Conservation (phyloP, 2,797 vertebrate species). For the Myripristis murdjan region DNA sequence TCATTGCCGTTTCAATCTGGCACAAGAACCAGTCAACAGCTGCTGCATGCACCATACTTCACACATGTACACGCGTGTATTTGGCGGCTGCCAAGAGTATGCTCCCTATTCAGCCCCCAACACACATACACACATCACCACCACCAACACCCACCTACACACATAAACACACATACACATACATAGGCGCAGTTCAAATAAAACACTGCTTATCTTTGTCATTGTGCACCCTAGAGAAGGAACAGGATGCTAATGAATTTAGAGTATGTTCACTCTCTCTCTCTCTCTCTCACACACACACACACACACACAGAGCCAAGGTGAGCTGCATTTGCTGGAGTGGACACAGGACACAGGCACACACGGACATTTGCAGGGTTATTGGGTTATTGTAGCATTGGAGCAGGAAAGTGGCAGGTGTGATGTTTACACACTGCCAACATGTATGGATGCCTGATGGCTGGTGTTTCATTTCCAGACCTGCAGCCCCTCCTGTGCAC, state of each 20-base stretch:
- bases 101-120: conserved; percentile 1
- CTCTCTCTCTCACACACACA: conserved; percentile 4
- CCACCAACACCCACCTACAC: neutral
- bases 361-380: neutral
- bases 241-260: conserved; percentile 12
- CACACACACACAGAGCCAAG: neutral
- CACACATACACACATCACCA: conserved; percentile 2
- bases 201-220: conserved; percentile 18
- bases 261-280: neutral
- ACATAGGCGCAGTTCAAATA: neutral
- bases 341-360: neutral
- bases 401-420: neutral
- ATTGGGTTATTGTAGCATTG: neutral
- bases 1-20: conserved; percentile 53
- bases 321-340: too few relatives aligned
- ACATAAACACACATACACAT: neutral
- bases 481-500: too few relatives aligned
- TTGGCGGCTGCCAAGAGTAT: conserved; percentile 48
- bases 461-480: too few relatives aligned
- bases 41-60: conserved; percentile 52
- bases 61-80: conserved; percentile 47
- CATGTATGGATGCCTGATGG: too few relatives aligned
- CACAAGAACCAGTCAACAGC: conserved; percentile 57
- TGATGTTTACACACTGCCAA: neutral
- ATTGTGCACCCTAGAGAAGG: conserved; percentile 9